These are phyloP conservation scores for Margarornis squamiger DNA, from an alignment of 2,797 vertebrate genomes.

Conservation along the genomic window DNA sequence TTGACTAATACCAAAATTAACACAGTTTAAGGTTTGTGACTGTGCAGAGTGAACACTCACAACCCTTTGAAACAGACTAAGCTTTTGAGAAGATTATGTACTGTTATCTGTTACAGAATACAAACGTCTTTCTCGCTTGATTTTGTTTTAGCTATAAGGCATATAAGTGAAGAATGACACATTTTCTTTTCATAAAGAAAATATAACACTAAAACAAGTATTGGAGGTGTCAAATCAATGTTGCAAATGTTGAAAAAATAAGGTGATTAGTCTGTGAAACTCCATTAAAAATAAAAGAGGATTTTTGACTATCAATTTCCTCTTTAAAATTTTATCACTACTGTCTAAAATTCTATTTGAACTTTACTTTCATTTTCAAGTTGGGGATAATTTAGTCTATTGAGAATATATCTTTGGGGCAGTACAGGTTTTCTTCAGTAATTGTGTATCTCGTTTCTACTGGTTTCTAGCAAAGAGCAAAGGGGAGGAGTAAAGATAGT, in stretches of 20 bases:
- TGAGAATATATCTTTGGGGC: constrained; percentile 9
- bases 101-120: not conserved
- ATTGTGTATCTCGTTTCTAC: constrained; percentile 16
- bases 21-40: not conserved
- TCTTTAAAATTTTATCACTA: constrained; percentile 28
- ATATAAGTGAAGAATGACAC: not conserved
- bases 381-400: constrained; percentile 45
- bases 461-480: constrained; percentile 25
- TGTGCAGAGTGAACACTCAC: not conserved
- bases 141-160: not conserved
- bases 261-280: not conserved
- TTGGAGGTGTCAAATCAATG: not conserved
- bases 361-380: constrained; percentile 57
- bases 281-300: not conserved
- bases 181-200: not conserved
- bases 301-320: not conserved
- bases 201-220: not conserved
- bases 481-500: constrained; percentile 43
- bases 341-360: constrained; percentile 37
- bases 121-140: not conserved
- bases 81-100: not conserved
- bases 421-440: constrained; percentile 3
- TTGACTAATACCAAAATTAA: not conserved
- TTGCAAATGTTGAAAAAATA: not conserved
- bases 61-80: not conserved